These are phyloP conservation scores for Bombylius discolor DNA, from an alignment of 2,888 invertebrate genomes.

Conservation along the genomic window DNA sequence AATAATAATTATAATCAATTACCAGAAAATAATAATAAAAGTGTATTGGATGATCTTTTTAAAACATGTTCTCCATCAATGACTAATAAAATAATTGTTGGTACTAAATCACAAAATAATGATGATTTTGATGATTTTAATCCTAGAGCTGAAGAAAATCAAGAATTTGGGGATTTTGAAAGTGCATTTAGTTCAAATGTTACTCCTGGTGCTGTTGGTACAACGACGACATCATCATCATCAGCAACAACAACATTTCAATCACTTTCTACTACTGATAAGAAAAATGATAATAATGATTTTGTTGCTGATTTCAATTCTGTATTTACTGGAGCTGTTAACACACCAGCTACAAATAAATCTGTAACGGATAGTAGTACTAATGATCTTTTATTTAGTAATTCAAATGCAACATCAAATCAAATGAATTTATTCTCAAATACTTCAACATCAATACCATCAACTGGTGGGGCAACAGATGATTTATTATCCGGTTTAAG, in stretches of 20 bases:
- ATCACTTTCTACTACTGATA: too few relatives aligned
- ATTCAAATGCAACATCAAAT: constrained; percentile 20
- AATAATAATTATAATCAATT: constrained; percentile 14
- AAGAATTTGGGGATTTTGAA: constrained; percentile 68
- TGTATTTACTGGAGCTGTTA: constrained; percentile 43
- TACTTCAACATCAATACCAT: neutral
- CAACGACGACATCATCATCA: neutral
- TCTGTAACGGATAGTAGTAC: constrained; percentile 2
- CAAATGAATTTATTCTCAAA: neutral
- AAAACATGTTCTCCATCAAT: constrained; percentile 38
- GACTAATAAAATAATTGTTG: constrained; percentile 18
- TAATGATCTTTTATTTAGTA: constrained; percentile 11
- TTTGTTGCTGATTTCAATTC: constrained; percentile 73
- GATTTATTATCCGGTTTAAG: constrained; percentile 41
- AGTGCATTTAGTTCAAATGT: constrained; percentile 47
- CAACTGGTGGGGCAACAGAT: constrained; percentile 5
- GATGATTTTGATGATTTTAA: constrained; percentile 35
- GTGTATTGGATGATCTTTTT: constrained; percentile 43
- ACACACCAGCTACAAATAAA: constrained; percentile 9
- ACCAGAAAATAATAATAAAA: constrained; percentile 23
- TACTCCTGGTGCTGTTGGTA: constrained; percentile 12
- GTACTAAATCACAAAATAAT: constrained; percentile 13
- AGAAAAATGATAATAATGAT: constrained; percentile 31
- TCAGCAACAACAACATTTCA: neutral
- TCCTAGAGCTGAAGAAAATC: constrained; percentile 36